Evolutionary conservation across 2,113 vertebrate species (phyloP).

Genomic region (Gadus chalcogrammus): DNA sequence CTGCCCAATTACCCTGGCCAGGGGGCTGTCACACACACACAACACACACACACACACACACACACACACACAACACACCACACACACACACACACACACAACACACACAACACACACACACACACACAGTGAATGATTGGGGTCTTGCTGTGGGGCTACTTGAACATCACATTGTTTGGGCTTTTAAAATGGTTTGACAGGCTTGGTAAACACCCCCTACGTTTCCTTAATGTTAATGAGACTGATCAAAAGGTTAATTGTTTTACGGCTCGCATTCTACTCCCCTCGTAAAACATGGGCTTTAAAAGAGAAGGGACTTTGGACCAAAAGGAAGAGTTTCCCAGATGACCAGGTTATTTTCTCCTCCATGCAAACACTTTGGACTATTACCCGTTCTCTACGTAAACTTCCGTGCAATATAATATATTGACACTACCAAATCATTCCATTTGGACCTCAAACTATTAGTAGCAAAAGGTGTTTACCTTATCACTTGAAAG

Average conservation of each 20-base stretch:
- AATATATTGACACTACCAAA: too few relatives aligned
- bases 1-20: too few relatives aligned
- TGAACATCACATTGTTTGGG: neutral
- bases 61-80: too few relatives aligned
- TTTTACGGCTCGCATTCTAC: constrained; percentile 49
- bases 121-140: too few relatives aligned
- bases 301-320: neutral
- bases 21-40: too few relatives aligned
- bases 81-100: too few relatives aligned
- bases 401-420: too few relatives aligned
- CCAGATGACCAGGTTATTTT: neutral
- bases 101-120: too few relatives aligned
- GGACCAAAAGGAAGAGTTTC: neutral
- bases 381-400: neutral
- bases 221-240: constrained; percentile 8
- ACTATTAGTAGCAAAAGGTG: too few relatives aligned
- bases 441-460: too few relatives aligned
- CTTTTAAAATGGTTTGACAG: neutral
- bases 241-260: constrained; percentile 62
- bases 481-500: too few relatives aligned
- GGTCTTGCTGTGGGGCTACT: neutral
- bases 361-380: neutral
- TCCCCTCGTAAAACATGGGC: constrained; percentile 43
- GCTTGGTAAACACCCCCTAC: constrained; percentile 31
- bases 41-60: too few relatives aligned